Evolutionary conservation across 1,140 invertebrate genomes (phyloP).

Genomic region (Pseudobourletiella spinata): DNA sequence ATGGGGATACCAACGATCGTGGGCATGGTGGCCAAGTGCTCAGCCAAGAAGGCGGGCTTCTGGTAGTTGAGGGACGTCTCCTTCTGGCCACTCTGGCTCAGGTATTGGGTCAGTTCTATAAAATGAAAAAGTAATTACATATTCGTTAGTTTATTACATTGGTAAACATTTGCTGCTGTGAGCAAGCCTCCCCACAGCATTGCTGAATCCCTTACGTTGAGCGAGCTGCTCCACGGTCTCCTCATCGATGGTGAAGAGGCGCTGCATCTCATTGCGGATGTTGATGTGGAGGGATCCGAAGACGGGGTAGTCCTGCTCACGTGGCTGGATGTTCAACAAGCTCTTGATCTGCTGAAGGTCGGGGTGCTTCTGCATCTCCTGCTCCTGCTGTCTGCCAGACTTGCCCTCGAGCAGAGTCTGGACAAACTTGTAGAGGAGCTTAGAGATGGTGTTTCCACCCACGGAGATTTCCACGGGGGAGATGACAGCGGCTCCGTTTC

Average conservation of each 20-base stretch:
- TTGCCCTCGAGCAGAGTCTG: background rate
- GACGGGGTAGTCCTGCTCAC: constrained; percentile 18
- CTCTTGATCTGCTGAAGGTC: constrained; percentile 17
- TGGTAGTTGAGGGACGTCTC: constrained; percentile 29
- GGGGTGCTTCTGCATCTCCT: constrained; percentile 9
- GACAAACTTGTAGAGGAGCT: background rate
- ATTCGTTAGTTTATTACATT: too few relatives aligned
- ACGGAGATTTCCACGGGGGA: constrained; percentile 26
- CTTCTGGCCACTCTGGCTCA: background rate
- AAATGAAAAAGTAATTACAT: too few relatives aligned
- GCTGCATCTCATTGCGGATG: constrained; percentile 30
- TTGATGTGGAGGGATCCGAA: constrained; percentile 21
- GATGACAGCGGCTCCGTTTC: constrained; percentile 22
- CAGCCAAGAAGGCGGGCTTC: constrained; percentile 22
- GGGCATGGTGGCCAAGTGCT: constrained; percentile 25
- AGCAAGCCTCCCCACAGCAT: constrained; percentile 2
- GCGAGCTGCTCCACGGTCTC: constrained; percentile 7
- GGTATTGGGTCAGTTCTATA: background rate
- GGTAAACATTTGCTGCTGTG: too few relatives aligned
- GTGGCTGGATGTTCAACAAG: constrained; percentile 19
- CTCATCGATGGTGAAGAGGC: constrained; percentile 15
- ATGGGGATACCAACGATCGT: constrained; percentile 30
- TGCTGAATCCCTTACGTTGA: constrained; percentile 13
- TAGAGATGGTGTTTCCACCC: constrained; percentile 19
- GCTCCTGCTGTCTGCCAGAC: background rate